A percentile compares a stretch with the other conserved stretches of the same genome.
Conservation (phyloP, 2,888 invertebrate genomes). For the Acanthosepion lycidas region DNA sequence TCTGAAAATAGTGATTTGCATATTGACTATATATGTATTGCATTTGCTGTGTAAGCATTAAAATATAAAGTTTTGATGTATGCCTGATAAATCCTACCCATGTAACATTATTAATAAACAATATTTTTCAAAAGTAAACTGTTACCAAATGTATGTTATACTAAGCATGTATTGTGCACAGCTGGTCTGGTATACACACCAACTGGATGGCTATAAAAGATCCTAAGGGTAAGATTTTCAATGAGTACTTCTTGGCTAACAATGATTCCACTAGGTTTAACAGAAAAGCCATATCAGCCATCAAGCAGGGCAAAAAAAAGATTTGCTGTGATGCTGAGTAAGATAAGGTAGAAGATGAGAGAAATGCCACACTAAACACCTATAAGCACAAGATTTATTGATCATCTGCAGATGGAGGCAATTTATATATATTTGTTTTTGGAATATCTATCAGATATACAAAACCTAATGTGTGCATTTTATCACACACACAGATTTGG, state of each 20-base stretch:
- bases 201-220: not conserved
- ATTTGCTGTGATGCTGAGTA: not conserved
- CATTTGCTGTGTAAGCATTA: too few relatives aligned
- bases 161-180: not conserved
- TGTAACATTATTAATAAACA: too few relatives aligned
- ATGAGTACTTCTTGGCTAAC: not conserved
- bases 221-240: not conserved
- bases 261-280: not conserved
- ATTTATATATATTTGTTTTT: not conserved
- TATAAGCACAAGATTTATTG: not conserved
- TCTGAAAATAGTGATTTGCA: too few relatives aligned
- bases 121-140: too few relatives aligned
- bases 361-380: slow-evolving; percentile 13
- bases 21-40: too few relatives aligned
- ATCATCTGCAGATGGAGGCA: not conserved
- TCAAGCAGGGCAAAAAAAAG: not conserved
- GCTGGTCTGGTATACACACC: not conserved
- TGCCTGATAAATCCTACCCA: too few relatives aligned
- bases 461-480: not conserved
- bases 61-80: too few relatives aligned
- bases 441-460: not conserved
- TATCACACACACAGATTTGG: not conserved
- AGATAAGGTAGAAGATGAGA: not conserved
- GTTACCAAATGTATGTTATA: too few relatives aligned
- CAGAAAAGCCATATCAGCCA: not conserved